phyloP scores from a whole-genome alignment of 2,113 vertebrate species.

The Coturnix japonica region DNA sequence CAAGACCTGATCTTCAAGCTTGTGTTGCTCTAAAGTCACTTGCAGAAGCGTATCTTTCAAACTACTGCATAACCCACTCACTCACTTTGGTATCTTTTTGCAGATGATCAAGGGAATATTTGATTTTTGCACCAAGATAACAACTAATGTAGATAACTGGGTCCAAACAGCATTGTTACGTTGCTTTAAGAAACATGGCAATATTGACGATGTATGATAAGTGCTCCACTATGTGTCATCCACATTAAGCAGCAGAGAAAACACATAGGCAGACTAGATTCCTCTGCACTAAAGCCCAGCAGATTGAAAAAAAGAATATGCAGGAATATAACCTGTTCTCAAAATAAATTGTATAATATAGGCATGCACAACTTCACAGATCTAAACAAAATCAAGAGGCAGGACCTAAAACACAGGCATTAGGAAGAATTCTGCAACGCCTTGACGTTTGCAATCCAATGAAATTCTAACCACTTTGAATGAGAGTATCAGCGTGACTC shows the following conservation, averaged over 20 bases:
- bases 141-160: not conserved
- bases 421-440: not conserved
- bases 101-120: not conserved
- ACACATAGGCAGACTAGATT: conserved; percentile 5
- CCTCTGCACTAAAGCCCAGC: conserved; percentile 40
- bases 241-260: conserved; percentile 43
- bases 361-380: conserved; percentile 51
- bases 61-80: not conserved
- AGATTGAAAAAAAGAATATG: conserved; percentile 13
- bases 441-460: not conserved
- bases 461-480: not conserved
- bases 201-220: not conserved
- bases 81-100: not conserved
- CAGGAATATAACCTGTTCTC: conserved; percentile 10
- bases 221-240: conserved; percentile 3
- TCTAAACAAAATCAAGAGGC: conserved; percentile 17
- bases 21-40: not conserved
- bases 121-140: not conserved
- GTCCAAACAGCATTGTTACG: not conserved
- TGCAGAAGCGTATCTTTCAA: not conserved
- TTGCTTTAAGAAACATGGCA: conserved; percentile 1
- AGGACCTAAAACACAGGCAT: not conserved
- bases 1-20: conserved; percentile 10
- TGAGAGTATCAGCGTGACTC: not conserved
- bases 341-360: conserved; percentile 2